Evolutionary conservation across 1,140 invertebrate species (phyloP), one percentile per base, ranked within the genome.

Genomic region (Pseudoatta argentina): DNA sequence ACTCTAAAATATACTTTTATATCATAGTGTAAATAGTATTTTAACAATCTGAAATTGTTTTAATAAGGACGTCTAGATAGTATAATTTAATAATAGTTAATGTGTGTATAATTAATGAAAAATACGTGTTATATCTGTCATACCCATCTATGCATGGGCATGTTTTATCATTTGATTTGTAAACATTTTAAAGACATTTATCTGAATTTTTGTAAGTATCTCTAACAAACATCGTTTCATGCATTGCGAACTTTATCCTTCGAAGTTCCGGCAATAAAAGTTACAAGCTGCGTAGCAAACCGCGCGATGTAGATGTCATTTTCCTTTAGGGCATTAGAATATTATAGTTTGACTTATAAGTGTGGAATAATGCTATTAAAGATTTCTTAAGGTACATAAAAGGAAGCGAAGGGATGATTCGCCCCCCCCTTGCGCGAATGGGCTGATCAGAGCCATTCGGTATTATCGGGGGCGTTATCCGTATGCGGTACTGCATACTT

Each of bases 401-500:
- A 59, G 27, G 69, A 63, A 75, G 24, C 57, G 39, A 55, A 91
- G 87, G 89, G 39, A 83, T 71, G 81, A 69, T 82, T 79, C 55
- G 39, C 82, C 69, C 81, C 81, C 81, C 77, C 21, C 16, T 44
- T 61, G 21, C 55, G 66, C 72, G 77, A 85, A 90, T 85, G 82
- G 71, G 77, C 66, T 73, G 78, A 87, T 86, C 86, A 88, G 57
- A 71, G 76, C 72, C 82, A 91, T 90, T 91, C 86, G 73, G 86
- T 87, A 55, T 86, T 85, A 83, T 85, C 81, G 82, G 71, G 86
- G 89, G 86, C 27, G 30, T 81, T 89, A 90, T 88, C 72, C 69
- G 88, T 89, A 86, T 88, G 90, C 55, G 57, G 64, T 92, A 86
- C 48, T 16, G 91, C 89, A 73, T 55, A 83, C 55, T 91, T 88